phyloP scores from a whole-genome alignment of 2,888 invertebrate species.

The Anoplius nigerrimus region DNA sequence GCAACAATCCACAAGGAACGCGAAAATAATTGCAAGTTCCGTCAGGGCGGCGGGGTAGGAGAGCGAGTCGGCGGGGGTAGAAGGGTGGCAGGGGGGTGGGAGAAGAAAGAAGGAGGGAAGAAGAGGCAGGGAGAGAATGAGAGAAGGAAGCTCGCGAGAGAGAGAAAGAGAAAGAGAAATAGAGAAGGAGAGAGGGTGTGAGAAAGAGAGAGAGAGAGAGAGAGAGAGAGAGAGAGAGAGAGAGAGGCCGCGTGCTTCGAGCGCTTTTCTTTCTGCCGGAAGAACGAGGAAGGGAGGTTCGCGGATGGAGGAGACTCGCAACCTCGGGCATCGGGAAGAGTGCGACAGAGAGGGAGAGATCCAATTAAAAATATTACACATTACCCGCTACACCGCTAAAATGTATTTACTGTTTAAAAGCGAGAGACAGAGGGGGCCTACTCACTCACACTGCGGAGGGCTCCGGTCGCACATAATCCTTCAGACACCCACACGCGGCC shows the following conservation, averaged over 20 bases:
- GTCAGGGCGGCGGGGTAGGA: constrained; percentile 54
- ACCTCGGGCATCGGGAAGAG: not conserved
- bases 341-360: constrained; percentile 64
- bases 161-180: constrained; percentile 14
- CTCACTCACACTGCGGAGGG: constrained; percentile 35
- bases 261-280: constrained; percentile 49
- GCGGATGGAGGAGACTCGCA: constrained; percentile 6
- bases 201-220: constrained; percentile 28
- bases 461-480: constrained; percentile 21
- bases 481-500: constrained; percentile 14
- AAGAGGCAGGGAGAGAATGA: constrained; percentile 44
- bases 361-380: constrained; percentile 75
- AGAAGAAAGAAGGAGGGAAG: constrained; percentile 24
- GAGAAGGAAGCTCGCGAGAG: constrained; percentile 36
- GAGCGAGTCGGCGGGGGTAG: constrained; percentile 17
- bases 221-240: constrained; percentile 14
- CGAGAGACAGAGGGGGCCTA: constrained; percentile 53
- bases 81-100: constrained; percentile 13
- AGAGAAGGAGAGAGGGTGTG: constrained; percentile 10
- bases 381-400: constrained; percentile 71
- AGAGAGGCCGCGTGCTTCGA: constrained; percentile 46
- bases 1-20: constrained; percentile 72
- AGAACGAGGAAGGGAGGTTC: constrained; percentile 11
- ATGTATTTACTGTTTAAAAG: constrained; percentile 73
- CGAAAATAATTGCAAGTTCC: constrained; percentile 74